phyloP scores from a whole-genome alignment of 2,797 vertebrate species.

The Melanotaenia boesemani region DNA sequence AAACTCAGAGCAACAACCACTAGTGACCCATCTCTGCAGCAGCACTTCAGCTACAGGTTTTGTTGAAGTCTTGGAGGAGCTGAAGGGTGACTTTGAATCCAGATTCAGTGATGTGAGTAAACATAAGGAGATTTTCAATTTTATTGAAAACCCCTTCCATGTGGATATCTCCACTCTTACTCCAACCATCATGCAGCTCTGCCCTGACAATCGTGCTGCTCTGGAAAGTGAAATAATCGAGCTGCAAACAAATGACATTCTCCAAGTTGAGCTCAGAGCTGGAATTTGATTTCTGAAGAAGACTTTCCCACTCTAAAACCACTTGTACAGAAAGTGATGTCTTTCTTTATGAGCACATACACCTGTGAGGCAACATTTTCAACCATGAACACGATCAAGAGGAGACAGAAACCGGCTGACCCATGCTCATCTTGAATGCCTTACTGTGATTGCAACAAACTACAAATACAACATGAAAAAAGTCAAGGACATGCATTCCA shows the following conservation, averaged over 20 bases:
- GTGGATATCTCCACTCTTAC: background rate
- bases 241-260: too few relatives aligned
- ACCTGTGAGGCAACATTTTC: background rate
- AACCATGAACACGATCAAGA: slow-evolving; percentile 1
- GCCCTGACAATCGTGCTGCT: too few relatives aligned
- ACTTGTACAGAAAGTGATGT: slow-evolving; percentile 6
- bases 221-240: too few relatives aligned
- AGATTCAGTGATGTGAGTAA: slow-evolving; percentile 9
- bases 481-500: too few relatives aligned
- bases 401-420: background rate
- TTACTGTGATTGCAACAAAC: background rate
- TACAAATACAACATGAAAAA: too few relatives aligned
- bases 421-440: background rate
- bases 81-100: slow-evolving; percentile 3
- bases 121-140: background rate
- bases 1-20: too few relatives aligned
- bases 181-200: too few relatives aligned
- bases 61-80: slow-evolving; percentile 8
- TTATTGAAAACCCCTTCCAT: slow-evolving; percentile 5
- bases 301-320: slow-evolving; percentile 14
- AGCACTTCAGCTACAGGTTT: slow-evolving; percentile 13
- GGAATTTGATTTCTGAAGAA: too few relatives aligned
- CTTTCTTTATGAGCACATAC: slow-evolving; percentile 2
- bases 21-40: slow-evolving; percentile 15
- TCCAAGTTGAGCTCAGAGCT: too few relatives aligned